These are phyloP conservation scores for Thryonomys swinderianus DNA, from an alignment of 2,113 vertebrate genomes.

Conservation along the genomic window DNA sequence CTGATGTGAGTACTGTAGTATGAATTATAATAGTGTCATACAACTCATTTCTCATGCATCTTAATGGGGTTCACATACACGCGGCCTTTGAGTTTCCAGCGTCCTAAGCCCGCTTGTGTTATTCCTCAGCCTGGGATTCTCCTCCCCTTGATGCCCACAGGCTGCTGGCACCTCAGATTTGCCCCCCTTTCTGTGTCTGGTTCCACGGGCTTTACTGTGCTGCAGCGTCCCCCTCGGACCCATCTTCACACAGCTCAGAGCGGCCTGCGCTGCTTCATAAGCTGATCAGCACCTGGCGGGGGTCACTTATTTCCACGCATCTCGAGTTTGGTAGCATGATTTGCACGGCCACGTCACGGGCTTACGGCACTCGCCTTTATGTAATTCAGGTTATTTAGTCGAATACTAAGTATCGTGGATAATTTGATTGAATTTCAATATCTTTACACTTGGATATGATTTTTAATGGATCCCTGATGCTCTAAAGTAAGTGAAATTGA, in stretches of 20 bases:
- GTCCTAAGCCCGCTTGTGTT: not conserved
- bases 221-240: not conserved
- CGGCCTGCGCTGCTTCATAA: not conserved
- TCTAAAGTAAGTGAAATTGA: conserved; percentile 14
- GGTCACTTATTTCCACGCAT: not conserved
- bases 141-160: not conserved
- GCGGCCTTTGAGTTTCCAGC: not conserved
- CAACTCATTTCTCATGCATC: not conserved
- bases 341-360: not conserved
- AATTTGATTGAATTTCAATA: not conserved
- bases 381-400: not conserved
- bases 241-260: not conserved
- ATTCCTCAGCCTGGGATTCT: not conserved
- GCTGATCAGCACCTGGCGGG: not conserved
- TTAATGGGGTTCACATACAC: not conserved
- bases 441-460: not conserved
- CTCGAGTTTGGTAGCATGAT: not conserved
- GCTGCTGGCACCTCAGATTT: not conserved
- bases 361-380: not conserved
- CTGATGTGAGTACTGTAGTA: not conserved
- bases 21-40: not conserved
- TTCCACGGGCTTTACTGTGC: not conserved
- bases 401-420: not conserved
- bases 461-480: not conserved
- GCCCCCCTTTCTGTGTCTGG: not conserved